These are phyloP conservation scores for Euleptes europaea DNA, from an alignment of 2,113 vertebrate genomes.

Conservation along the genomic window DNA sequence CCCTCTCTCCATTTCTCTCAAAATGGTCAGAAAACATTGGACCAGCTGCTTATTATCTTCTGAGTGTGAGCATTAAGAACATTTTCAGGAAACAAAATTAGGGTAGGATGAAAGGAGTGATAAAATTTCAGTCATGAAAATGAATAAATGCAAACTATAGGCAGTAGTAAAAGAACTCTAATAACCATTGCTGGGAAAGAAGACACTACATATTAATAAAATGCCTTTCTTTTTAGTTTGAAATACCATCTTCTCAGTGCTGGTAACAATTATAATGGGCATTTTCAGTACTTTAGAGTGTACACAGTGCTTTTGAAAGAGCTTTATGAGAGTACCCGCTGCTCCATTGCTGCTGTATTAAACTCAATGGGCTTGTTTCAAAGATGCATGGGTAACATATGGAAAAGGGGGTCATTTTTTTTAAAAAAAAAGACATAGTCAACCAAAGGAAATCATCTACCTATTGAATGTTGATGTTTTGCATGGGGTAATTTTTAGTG, in stretches of 20 bases:
- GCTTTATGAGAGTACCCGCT: constrained; percentile 29
- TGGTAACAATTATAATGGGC: constrained; percentile 43
- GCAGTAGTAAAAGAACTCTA: constrained; percentile 35
- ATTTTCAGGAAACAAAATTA: constrained; percentile 44
- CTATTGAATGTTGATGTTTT: neutral
- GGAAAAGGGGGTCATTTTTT: accelerated
- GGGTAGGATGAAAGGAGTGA: constrained; percentile 26
- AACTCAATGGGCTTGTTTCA: neutral
- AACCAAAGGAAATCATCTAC: neutral
- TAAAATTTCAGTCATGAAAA: constrained; percentile 43
- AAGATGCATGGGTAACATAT: neutral
- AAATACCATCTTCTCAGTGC: constrained; percentile 42
- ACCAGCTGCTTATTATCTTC: neutral
- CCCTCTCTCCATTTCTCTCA: neutral
- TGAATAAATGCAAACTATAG: constrained; percentile 47
- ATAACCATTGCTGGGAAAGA: constrained; percentile 24
- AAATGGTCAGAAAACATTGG: constrained; percentile 1
- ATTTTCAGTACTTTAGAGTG: constrained; percentile 14
- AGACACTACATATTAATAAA: constrained; percentile 43
- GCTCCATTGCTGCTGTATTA: constrained; percentile 2
- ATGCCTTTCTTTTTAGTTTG: constrained; percentile 37
- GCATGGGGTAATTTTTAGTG: neutral
- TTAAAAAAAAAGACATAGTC: neutral
- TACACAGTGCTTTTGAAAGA: constrained; percentile 19
- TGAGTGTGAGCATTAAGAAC: constrained; percentile 30